These are phyloP conservation scores for Halcyon chelicuti DNA, from an alignment of 2,797 vertebrate genomes.

Conservation along the genomic window DNA sequence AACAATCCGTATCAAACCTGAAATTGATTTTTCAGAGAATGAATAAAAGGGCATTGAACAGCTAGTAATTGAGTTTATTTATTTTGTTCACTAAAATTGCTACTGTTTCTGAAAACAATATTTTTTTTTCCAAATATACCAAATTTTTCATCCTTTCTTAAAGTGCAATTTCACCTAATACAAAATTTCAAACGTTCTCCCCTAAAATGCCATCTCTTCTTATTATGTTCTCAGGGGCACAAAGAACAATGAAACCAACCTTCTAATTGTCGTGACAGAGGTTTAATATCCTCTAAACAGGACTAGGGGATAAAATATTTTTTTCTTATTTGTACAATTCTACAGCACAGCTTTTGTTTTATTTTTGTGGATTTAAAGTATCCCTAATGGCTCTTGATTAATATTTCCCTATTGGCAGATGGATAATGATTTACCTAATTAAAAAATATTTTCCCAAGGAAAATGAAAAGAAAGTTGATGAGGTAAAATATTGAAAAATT, in stretches of 20 bases:
- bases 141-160: not conserved
- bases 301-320: not conserved
- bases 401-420: not conserved
- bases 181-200: not conserved
- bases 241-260: not conserved
- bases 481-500: not conserved
- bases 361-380: not conserved
- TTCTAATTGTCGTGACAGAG: not conserved
- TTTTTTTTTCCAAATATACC: not conserved
- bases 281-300: not conserved
- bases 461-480: not conserved
- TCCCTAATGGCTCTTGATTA: not conserved
- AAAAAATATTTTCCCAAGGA: not conserved
- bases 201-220: not conserved
- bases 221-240: not conserved
- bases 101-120: conserved; percentile 26
- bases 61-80: not conserved
- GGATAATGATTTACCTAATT: conserved; percentile 5
- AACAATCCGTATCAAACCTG: not conserved
- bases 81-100: not conserved
- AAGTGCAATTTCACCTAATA: not conserved
- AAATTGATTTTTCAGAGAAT: not conserved
- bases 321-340: not conserved
- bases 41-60: not conserved
- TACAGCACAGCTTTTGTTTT: not conserved